These are phyloP conservation scores for Stigmatopora argus DNA, from an alignment of 2,113 vertebrate genomes.

Conservation along the genomic window DNA sequence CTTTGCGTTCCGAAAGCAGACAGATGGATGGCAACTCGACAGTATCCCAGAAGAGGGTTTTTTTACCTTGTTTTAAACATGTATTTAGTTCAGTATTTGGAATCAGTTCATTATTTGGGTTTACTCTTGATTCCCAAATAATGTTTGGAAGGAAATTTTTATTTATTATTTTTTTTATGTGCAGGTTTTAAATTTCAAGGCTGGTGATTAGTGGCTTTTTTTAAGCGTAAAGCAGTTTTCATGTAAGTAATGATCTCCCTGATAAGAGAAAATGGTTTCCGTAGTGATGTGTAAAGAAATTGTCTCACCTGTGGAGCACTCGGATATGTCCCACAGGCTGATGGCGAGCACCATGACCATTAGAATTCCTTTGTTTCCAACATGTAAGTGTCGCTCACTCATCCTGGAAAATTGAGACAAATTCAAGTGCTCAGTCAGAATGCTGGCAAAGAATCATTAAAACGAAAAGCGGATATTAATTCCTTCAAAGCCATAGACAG, in stretches of 20 bases:
- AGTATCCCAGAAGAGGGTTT: background rate
- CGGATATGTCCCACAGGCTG: constrained; percentile 82
- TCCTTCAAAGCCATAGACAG: no score
- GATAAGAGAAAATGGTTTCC: background rate
- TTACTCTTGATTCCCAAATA: background rate
- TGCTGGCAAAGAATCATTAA: no score
- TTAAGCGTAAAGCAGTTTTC: no score
- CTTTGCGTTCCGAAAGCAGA: background rate
- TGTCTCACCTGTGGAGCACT: constrained; percentile 79
- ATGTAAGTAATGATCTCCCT: background rate
- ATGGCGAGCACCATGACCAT: constrained; percentile 87
- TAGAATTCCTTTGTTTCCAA: constrained; percentile 84
- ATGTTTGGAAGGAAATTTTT: background rate
- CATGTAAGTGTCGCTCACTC: constrained; percentile 84
- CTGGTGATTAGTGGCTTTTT: background rate
- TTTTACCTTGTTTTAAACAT: background rate
- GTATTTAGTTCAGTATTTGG: background rate
- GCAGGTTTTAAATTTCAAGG: background rate
- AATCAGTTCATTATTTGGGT: background rate
- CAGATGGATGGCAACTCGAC: constrained; percentile 1
- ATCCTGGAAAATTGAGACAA: constrained; percentile 73
- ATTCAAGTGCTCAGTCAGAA: no score
- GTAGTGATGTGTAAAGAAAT: background rate
- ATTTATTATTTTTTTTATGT: background rate
- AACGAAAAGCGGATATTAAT: no score